Percentiles rank a stretch among this genome's conserved stretches.
phyloP scores from a whole-genome alignment of 2,888 invertebrate species.

The Cephus runcator region DNA sequence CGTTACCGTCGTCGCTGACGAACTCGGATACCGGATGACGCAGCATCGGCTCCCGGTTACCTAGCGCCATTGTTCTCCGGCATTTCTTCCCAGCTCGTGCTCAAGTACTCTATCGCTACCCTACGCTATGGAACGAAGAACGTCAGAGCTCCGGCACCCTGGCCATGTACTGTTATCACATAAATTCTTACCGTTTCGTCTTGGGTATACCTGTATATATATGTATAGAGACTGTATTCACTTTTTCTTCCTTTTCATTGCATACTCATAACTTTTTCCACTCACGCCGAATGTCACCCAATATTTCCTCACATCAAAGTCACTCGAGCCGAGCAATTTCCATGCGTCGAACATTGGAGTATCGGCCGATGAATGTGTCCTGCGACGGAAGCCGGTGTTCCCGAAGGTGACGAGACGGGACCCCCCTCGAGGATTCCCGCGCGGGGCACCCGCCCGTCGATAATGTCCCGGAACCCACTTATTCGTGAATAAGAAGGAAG shows the following conservation, averaged over 20 bases:
- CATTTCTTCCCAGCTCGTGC: constrained; percentile 63
- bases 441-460: constrained; percentile 61
- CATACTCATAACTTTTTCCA: neutral
- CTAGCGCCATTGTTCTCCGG: constrained; percentile 59
- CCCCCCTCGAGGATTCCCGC: constrained; percentile 62
- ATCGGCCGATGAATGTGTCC: neutral
- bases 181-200: neutral
- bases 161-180: neutral
- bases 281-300: neutral
- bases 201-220: neutral
- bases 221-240: neutral
- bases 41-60: constrained; percentile 60
- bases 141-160: neutral
- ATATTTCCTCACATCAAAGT: neutral
- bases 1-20: constrained; percentile 53
- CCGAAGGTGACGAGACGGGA: constrained; percentile 37
- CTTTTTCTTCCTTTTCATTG: neutral
- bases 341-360: neutral
- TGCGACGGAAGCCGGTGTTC: neutral
- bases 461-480: constrained; percentile 48
- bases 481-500: neutral
- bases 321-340: neutral
- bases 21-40: constrained; percentile 57
- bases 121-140: constrained; percentile 20
- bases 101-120: constrained; percentile 62